These are phyloP conservation scores for Cirrhinus mrigala DNA, from an alignment of 2,797 vertebrate genomes.

Conservation along the genomic window DNA sequence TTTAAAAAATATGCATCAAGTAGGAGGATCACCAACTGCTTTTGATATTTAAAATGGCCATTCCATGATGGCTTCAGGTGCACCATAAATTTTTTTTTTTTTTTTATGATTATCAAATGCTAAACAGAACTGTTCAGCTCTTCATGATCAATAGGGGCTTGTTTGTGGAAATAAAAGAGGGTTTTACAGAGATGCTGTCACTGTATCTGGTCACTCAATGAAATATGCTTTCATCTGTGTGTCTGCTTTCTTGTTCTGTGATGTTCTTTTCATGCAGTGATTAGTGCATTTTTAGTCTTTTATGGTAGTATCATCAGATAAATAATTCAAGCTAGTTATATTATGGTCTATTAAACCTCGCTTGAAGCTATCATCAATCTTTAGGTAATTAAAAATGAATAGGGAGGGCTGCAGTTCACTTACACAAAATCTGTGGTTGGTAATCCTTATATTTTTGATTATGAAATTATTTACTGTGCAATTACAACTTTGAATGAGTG, in stretches of 20 bases:
- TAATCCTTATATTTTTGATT: too few relatives aligned
- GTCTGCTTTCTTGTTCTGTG: background rate
- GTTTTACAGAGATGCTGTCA: slow-evolving; percentile 49
- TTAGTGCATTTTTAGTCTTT: background rate
- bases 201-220: background rate
- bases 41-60: background rate
- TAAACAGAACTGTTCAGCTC: background rate
- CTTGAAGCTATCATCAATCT: background rate
- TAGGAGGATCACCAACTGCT: background rate
- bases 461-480: background rate
- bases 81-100: background rate
- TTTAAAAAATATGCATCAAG: background rate
- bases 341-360: background rate
- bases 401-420: background rate
- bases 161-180: slow-evolving; percentile 58
- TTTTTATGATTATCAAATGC: slow-evolving; percentile 28
- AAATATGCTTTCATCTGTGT: background rate
- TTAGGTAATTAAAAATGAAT: background rate
- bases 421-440: background rate
- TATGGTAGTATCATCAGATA: background rate
- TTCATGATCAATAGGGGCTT: background rate
- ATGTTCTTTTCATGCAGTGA: background rate
- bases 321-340: background rate
- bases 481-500: background rate
- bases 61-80: background rate